Base-by-base conservation (phyloP, 2,113 vertebrate species). In the Aspiorhynchus laticeps region DNA sequence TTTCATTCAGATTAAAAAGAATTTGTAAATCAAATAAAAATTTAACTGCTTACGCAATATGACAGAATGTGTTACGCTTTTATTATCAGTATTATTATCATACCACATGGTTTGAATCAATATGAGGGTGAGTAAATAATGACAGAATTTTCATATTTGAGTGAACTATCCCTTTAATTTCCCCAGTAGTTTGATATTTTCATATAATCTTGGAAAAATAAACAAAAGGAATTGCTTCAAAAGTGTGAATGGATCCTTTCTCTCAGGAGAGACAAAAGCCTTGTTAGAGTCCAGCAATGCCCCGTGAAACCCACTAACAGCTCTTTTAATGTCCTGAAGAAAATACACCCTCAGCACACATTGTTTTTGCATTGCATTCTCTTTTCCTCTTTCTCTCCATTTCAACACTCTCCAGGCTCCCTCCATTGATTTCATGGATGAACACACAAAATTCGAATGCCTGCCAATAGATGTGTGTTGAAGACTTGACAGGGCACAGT, bases 401-500 rank as follows among this genome's bases (percentile, higher is more conserved):
- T 31, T 33, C 78, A 61, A 38, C 83, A 43, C 65, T 17, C 67
- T 65, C 24, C 65, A 75, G 83, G 33, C 86, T 87, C 48, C 48
- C 71, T 88, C 80, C 36, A 67, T 85, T 83, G 53, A 86, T 88
- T 89, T 90, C 87, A 78, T 80, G 88, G 88, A 85, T 65, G 76
- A 90, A 76, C 46, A 83, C 43, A 74, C 31, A 85, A 24, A 36
- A 85, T 43, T 38, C 28, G 15, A 85, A 71, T 56, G 73, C 82
- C 79, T 41, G 88, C 79, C 82, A 88, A 87, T 88, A 89, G 88
- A 91, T 89, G 88, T 87, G 89, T 81, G 76, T 76, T 71, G 48
- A 67, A 46, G 73, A 88, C 90, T 88, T 89, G 89, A 91, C 90
- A 90, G 90, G 85, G 86, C 90, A 92, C 53, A 88, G 90, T 85